Evolutionary conservation across 2,113 vertebrate species (phyloP).

Genomic region (Oreochromis spilurus): DNA sequence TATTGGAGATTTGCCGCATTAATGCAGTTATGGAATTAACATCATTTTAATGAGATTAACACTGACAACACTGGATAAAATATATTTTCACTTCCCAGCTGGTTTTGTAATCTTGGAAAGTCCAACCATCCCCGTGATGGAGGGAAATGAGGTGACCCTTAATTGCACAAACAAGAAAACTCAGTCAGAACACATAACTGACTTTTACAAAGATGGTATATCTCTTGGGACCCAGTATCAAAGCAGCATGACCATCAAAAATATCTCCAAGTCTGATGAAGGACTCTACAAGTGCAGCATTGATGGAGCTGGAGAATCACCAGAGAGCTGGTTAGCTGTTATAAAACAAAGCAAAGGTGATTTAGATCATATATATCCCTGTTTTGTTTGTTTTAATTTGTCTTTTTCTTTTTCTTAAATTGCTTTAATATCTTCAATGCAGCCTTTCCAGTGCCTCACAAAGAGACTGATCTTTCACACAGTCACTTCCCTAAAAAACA

Average conservation of each 20-base stretch:
- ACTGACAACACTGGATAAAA: neutral
- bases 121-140: accelerated
- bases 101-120: neutral
- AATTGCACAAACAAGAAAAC: neutral
- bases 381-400: neutral
- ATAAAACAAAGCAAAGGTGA: neutral
- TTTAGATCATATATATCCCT: accelerated
- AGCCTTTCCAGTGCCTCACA: accelerated
- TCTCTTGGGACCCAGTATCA: accelerated
- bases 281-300: slow-evolving; percentile 32
- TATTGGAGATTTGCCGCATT: no score
- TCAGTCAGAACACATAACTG: neutral
- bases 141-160: neutral
- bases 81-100: neutral
- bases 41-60: no score
- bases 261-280: slow-evolving; percentile 13
- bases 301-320: neutral
- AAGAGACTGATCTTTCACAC: neutral
- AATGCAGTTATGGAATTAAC: no score
- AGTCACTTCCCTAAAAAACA: accelerated
- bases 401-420: accelerated
- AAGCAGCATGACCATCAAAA: neutral
- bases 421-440: accelerated
- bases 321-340: slow-evolving; percentile 12
- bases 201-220: slow-evolving; percentile 7